Base-by-base conservation (phyloP, 2,797 vertebrate genomes). In the Alosa sapidissima region DNA sequence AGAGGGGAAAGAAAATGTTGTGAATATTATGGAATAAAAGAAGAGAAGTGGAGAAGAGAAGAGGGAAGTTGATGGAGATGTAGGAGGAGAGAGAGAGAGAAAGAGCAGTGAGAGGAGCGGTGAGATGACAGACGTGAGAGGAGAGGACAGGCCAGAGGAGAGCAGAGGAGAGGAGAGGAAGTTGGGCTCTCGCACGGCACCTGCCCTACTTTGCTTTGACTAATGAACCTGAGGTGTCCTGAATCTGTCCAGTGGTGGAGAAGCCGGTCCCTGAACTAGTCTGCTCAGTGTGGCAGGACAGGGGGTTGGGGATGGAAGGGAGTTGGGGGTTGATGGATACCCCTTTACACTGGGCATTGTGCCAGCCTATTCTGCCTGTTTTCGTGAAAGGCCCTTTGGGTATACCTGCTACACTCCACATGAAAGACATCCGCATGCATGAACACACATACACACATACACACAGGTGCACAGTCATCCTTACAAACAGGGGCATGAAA, bases 151-250 rank as follows among this genome's bases (percentile, higher is more conserved):
- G 55, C 55, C 13, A 75, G 36, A 45, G 62, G 10, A 45, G 11
- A 41, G 72, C 11, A 58, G 68, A 75, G 68, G 28, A 41, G 14
- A 48, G 84, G 82, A 75, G 45, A 85, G 82, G 75, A 68, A 89
- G 84, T 81, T 87, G 52, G 21, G 85, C 19, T 92, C 87, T 92
- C 85, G 88, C 91, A 90, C 52, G 82, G 92, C 93, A 93, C 91
- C 90, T 95, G 94, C 89, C 94, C 95, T 94, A 96, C 92, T 95
- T 96, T 92, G 90, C 85, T 90, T 87, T 94, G 92, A 96, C 91
- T 94, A 95, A 95, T 94, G 92, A 94, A 94, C 89, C 92, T 85
- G 89, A 91, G 92, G 89, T 94, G 95, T 94, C 95, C 94, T 91
- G 91, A 94, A 94, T 95, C 92, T 94, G 94, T 94, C 93, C 93